Base-by-base conservation (phyloP, 2,113 vertebrate genomes). In the Microtus ochrogaster region DNA sequence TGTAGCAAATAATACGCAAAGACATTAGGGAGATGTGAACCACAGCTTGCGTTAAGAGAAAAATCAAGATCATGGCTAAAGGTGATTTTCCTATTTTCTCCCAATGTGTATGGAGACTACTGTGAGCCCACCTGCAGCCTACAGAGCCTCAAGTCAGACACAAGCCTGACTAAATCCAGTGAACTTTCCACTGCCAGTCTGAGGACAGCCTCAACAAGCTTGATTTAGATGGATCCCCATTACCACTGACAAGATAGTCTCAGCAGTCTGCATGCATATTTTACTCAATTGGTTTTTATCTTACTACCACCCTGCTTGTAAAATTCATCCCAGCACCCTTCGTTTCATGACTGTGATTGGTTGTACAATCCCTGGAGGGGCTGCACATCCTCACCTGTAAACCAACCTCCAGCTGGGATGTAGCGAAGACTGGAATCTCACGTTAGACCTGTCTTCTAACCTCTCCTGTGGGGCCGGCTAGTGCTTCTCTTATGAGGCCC, bases 401-500 rank as follows among this genome's bases (percentile, higher is more conserved):
- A 95, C 94, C 81, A 77, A 76, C 63, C 92, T 94, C 94, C 89
- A 55, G 21, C 17, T 94, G 70, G 81, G 74, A 89, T 90, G 74
- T 11, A 36, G 39, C n/a, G 30, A 72, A 94, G 85, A 78, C 10
- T 28, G 0, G 14, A n/a, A 11, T 83, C 82, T 93, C 79, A 14
- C 8, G 24, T 41, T 28, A 72, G 81, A 44, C 30, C 86, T 55
- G 49, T 65, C 61, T 90, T 86, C 55, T 55, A 47, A 33, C 78
- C 70, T 82, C 68, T 89, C 76, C 61, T 87, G 52, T 21, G 26
- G 79, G 89, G 65, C 66, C 49, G 26, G 22, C 79, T 82, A 96
- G 76, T 90, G 55, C 63, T 94, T 92, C 74, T 84, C 39, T 92
- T 63, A 96, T 92, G 90, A 96, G 76, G 82, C 52, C 70, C 73